Percentiles rank a stretch among this genome's conserved stretches.
phyloP scores from a whole-genome alignment of 2,797 vertebrate species.

The Myoxocephalus aenaeus region DNA sequence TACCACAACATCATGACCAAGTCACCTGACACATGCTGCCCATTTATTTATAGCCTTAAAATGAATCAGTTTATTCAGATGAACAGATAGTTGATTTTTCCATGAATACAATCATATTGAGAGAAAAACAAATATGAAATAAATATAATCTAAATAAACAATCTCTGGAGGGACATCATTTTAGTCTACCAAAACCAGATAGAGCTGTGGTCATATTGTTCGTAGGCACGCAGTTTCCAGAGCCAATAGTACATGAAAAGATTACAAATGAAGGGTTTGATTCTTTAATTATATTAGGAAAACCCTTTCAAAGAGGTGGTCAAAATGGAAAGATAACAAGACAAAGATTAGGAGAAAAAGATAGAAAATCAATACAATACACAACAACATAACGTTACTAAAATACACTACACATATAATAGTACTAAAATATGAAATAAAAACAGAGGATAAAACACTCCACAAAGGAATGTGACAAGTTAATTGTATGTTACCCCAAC shows the following conservation, averaged over 20 bases:
- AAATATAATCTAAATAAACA: neutral
- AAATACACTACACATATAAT: neutral
- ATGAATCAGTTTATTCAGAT: neutral
- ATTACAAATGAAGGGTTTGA: neutral
- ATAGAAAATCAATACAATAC: neutral
- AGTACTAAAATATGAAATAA: neutral
- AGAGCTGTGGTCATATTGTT: neutral
- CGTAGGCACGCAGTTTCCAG: neutral
- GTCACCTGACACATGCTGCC: slow-evolving; percentile 1
- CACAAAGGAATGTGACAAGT: neutral
- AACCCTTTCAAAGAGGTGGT: neutral
- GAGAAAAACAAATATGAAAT: neutral
- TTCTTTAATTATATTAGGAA: neutral
- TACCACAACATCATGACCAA: neutral
- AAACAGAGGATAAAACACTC: neutral
- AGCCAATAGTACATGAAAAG: neutral
- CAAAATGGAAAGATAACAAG: neutral
- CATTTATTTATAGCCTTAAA: neutral
- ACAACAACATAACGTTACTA: neutral
- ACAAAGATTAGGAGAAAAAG: neutral
- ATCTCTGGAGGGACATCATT: neutral
- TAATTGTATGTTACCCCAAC: no score
- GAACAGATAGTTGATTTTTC: neutral
- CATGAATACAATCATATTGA: neutral
- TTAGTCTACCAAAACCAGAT: neutral